Evolutionary conservation across 2,797 vertebrate species (phyloP), one percentile per base, ranked within the genome.

Genomic region (Melanotaenia trifasciata): DNA sequence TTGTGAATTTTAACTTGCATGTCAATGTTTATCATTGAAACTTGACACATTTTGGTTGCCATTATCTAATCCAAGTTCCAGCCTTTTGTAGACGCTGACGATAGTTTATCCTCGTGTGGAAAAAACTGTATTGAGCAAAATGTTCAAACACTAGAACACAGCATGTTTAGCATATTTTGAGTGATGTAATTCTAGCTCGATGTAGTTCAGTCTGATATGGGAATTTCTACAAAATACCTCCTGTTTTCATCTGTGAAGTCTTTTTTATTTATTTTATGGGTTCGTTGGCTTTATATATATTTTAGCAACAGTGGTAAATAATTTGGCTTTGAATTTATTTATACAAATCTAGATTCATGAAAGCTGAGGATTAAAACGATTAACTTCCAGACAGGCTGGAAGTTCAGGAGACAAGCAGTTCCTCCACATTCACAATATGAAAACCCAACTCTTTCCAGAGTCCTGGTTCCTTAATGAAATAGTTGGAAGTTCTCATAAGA

Each of bases 1-100:
- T 78, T 84, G 64, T 89, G 53, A 81, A 67, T 70, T 82, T 84
- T 72, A 67, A 65, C 67, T 73, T 81, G 81, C 83, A 83, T 77
- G 85, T 67, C 26, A 26, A 20, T 26, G 66, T 78, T 70, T 60
- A 45, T 58, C 30, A 63, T 64, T 66, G 62, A 76, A 63, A 61
- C 60, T 40, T 6, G n/a, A 82, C 38, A 47, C 51, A 32, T 54
- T 18, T 30, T 58, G 36, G 50, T 76, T 75, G n/a, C 47, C 11
- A 33, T 62, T 35, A 57, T 60, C 20, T 43, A 64, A 67, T 63
- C 58, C 56, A 70, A 54, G 71, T 58, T 54, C 26, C 63, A 54
- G 43, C 54, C 66, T 59, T n/a, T 40, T 63, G 13, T 61, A 68
- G 45, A 13, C 0, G 3, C 33, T 61, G 58, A 13, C 68, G 1